Evolutionary conservation across 2,888 invertebrate species (phyloP).

Genomic region (Leuctra nigra): DNA sequence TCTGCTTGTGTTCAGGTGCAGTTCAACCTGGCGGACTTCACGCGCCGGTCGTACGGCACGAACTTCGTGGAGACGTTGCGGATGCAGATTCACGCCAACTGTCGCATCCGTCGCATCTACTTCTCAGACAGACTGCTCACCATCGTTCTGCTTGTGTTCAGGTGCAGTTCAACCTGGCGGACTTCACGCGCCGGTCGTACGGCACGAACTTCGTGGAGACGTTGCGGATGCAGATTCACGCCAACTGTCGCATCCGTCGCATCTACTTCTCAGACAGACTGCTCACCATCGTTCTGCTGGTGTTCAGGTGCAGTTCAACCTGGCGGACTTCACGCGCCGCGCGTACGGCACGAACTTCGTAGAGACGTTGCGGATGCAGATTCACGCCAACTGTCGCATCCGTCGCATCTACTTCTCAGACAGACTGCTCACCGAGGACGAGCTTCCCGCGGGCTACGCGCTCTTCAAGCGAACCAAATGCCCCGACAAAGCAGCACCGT

Average conservation of each 20-base stretch:
- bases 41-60: conserved; percentile 89
- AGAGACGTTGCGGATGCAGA: conserved; percentile 83
- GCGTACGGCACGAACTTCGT: conserved; percentile 96
- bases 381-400: conserved; percentile 93
- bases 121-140: conserved; percentile 78
- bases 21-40: conserved; percentile 92
- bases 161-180: conserved; percentile 91
- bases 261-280: conserved; percentile 79
- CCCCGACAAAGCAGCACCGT: too few species aligned
- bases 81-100: conserved; percentile 94
- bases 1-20: too few species aligned
- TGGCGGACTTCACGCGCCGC: conserved; percentile 86
- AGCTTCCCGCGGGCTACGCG: conserved; percentile 59
- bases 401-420: conserved; percentile 82
- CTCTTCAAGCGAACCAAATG: conserved; percentile 52
- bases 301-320: conserved; percentile 92
- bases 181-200: conserved; percentile 89
- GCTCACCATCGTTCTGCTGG: too few species aligned
- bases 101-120: conserved; percentile 81
- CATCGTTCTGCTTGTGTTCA: too few species aligned
- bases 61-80: conserved; percentile 87
- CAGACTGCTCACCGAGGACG: conserved; percentile 61
- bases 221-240: conserved; percentile 85
- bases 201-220: conserved; percentile 96
- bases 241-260: conserved; percentile 87